These are phyloP conservation scores for Palythoa heliodiscus DNA, from an alignment of 92 coral and sea anemone genomes.

Conservation along the genomic window DNA sequence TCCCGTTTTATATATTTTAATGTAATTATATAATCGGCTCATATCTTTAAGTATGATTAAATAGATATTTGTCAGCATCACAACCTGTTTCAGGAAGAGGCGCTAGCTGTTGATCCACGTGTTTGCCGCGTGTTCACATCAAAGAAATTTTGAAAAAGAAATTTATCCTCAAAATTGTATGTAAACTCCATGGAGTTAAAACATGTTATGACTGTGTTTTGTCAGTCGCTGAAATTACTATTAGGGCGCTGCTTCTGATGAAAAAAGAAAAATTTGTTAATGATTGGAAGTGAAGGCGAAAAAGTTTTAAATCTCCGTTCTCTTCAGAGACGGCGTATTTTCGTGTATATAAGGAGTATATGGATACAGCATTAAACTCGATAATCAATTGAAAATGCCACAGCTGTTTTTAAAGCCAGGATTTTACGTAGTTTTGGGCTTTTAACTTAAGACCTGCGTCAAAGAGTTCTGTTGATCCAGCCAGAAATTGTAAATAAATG, in stretches of 20 bases:
- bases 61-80: conserved; percentile 12
- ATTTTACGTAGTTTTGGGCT: conserved; percentile 5
- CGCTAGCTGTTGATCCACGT: conserved; percentile 7
- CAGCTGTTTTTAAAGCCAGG: not conserved
- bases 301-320: not conserved
- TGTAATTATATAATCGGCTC: conserved; percentile 43
- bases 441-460: conserved; percentile 8
- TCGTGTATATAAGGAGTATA: not conserved
- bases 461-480: conserved; percentile 27
- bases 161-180: not conserved
- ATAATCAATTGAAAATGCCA: conserved; percentile 9
- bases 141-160: not conserved
- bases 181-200: conserved; percentile 35
- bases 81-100: not conserved
- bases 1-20: conserved; percentile 34
- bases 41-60: conserved; percentile 24
- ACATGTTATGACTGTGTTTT: conserved; percentile 29
- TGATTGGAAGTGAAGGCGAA: conserved; percentile 1
- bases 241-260: not conserved
- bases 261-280: not conserved
- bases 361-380: not conserved
- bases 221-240: conserved; percentile 25
- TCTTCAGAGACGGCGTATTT: not conserved
- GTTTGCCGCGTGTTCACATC: conserved; percentile 20
- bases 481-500: conserved; percentile 26